Evolutionary conservation across 2,797 vertebrate genomes (phyloP).

Genomic region (Eulemur coronatus): DNA sequence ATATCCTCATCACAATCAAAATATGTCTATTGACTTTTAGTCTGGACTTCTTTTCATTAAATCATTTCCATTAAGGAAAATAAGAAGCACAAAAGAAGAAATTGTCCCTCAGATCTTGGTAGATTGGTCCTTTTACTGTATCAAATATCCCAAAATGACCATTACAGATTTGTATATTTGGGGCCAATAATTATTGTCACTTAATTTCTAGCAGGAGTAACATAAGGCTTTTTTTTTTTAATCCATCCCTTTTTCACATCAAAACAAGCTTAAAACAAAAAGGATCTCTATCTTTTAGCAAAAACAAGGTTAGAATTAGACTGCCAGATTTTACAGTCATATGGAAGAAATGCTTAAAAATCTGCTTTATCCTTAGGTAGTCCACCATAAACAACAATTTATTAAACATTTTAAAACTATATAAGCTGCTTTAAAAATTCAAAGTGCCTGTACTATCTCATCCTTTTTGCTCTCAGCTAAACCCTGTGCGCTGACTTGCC

Average conservation of each 20-base stretch:
- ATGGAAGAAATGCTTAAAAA: not conserved
- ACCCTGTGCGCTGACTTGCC: not conserved
- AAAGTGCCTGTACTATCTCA: not conserved
- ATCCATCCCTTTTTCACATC: not conserved
- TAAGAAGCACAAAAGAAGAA: not conserved
- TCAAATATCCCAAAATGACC: not conserved
- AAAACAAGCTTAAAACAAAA: not conserved
- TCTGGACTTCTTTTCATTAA: constrained; percentile 9
- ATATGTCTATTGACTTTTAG: not conserved
- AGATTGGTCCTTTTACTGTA: not conserved
- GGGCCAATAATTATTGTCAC: not conserved
- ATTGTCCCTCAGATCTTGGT: not conserved
- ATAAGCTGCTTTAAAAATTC: not conserved
- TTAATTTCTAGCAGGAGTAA: not conserved
- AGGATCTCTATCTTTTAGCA: not conserved
- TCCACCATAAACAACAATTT: not conserved
- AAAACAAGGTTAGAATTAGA: not conserved
- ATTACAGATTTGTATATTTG: not conserved
- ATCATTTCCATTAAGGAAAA: not conserved
- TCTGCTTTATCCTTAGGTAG: not conserved
- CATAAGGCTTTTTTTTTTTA: not conserved
- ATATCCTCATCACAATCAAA: not conserved
- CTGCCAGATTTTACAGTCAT: not conserved
- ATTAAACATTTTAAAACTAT: not conserved
- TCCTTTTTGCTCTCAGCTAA: not conserved